Evolutionary conservation across 2,797 vertebrate genomes (phyloP), one percentile per base, ranked within the genome.

Genomic region (Natrix natrix): DNA sequence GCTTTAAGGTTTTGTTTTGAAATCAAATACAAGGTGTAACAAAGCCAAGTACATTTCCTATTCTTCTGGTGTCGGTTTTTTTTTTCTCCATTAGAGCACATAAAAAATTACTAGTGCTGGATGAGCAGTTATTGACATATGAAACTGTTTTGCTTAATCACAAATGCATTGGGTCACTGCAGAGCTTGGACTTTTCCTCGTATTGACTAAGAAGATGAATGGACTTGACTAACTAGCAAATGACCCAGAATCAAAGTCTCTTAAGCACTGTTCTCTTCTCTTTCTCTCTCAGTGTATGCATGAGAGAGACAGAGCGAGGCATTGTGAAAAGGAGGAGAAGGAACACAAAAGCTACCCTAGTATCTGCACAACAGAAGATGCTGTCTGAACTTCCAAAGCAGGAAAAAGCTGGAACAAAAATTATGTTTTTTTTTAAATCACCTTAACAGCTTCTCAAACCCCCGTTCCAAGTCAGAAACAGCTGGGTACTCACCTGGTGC

Each of bases 401-500:
- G 55, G 43, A 7, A 92, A 78, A 89, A 89, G 24, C 93, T 8
- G 88, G 56, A 91, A 90, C 13, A 10, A 3, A 4, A 17, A 2
- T 66, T 57, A 88, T 78, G 93, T 8, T 43, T 26, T 83, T 43
- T 20, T 60, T 20, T 26, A 59, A 22, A 26, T 0, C 11, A 92
- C 87, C 3, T 54, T 12, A 92, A 55, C 5, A 1, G 57, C 6
- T 3, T 63, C 26, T 0, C 6, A 16, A 91, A 13, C 61, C 4
- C 4, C 22, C 74, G 89, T 32, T n/a, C 0, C 0, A 4, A 61
- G 55, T 94, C 55, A 43, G 59, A 43, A 0, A 87, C 16, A 88
- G 26, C 63, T n/a, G n/a, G n/a, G 87, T 91, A 97, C 98, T 98
- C 97, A 98, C 98, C 98, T 97, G 94, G 97, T 22, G 92, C 97